Conservation (phyloP, 2,888 invertebrate species). For the Nomada lathburiana region DNA sequence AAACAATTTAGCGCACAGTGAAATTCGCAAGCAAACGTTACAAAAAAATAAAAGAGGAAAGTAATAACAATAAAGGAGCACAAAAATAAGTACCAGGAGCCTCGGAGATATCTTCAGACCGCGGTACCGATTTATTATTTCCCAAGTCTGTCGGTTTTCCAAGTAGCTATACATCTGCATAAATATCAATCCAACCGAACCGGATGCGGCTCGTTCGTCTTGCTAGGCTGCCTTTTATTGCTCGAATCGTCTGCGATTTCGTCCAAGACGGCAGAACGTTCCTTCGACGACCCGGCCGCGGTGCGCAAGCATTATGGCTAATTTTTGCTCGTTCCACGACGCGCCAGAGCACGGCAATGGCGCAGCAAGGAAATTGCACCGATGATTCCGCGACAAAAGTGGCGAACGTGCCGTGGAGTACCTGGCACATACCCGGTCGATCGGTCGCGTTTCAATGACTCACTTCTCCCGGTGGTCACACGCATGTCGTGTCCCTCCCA, state of each 20-base stretch:
- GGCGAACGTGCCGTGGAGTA: slow-evolving; percentile 64
- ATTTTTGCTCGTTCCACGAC: slow-evolving; percentile 51
- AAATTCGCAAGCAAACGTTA: no score
- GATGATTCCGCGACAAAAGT: slow-evolving; percentile 66
- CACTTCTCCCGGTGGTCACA: slow-evolving; percentile 34
- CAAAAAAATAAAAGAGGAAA: no score
- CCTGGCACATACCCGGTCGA: slow-evolving; percentile 66
- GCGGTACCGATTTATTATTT: no score
- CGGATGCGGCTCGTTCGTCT: slow-evolving; percentile 29
- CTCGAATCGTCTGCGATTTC: slow-evolving; percentile 28
- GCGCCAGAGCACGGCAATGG: slow-evolving; percentile 34
- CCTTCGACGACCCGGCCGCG: slow-evolving; percentile 14
- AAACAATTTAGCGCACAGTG: no score
- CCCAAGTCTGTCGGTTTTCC: no score
- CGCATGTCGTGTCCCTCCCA: neutral
- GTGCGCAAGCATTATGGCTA: slow-evolving; percentile 47
- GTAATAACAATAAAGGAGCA: no score
- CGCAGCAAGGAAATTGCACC: slow-evolving; percentile 60
- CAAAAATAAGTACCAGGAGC: no score
- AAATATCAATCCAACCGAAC: slow-evolving; percentile 3
- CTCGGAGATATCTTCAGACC: no score
- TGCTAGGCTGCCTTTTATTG: slow-evolving; percentile 19
- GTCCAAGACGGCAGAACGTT: slow-evolving; percentile 14
- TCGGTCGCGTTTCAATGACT: slow-evolving; percentile 58
- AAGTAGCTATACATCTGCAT: neutral